phyloP scores from a whole-genome alignment of 2,113 vertebrate species.

The Eudorcas thomsonii region DNA sequence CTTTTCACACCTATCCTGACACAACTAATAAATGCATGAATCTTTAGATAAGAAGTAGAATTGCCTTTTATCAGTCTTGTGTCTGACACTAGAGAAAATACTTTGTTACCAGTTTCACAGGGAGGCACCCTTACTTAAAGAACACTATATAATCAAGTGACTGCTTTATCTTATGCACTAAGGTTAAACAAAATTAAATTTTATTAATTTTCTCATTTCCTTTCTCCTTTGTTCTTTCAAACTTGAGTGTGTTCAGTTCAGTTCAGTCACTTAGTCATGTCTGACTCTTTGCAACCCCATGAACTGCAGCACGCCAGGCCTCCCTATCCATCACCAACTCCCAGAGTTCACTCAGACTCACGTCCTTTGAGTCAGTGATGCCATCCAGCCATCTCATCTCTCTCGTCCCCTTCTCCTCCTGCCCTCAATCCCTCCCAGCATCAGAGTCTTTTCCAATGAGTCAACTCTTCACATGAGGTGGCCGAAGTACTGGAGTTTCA shows the following conservation, averaged over 20 bases:
- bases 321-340: too few relatives aligned
- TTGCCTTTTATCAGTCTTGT: background rate
- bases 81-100: background rate
- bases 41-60: background rate
- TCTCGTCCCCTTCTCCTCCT: too few relatives aligned
- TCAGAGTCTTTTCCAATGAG: too few relatives aligned
- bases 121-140: background rate
- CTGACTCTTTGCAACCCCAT: too few relatives aligned
- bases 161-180: background rate
- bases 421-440: too few relatives aligned
- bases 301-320: too few relatives aligned
- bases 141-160: background rate
- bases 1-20: background rate
- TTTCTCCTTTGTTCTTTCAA: conserved; percentile 7
- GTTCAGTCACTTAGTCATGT: too few relatives aligned
- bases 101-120: background rate
- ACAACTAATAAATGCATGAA: conserved; percentile 1
- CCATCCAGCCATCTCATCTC: too few relatives aligned
- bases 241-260: background rate
- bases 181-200: conserved; percentile 24
- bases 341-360: too few relatives aligned
- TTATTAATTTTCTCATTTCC: background rate
- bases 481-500: too few relatives aligned
- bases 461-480: too few relatives aligned
- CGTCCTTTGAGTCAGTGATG: too few relatives aligned